phyloP scores from a whole-genome alignment of 2,113 vertebrate genomes.

The Epinephelus fuscoguttatus region DNA sequence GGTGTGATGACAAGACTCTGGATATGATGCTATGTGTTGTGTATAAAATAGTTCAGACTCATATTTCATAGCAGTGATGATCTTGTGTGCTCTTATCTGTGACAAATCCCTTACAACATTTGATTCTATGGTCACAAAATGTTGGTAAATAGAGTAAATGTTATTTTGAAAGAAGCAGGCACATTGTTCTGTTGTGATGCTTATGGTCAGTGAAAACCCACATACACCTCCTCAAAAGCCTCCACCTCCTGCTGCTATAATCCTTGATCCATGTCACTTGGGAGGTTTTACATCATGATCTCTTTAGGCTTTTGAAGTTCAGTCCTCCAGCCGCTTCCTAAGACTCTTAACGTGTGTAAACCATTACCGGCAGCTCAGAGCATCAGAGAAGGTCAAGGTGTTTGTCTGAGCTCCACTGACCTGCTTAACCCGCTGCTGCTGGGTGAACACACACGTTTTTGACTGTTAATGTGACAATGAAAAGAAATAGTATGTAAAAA shows the following conservation, averaged over 20 bases:
- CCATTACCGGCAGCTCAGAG: slow-evolving; percentile 46
- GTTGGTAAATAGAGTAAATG: not conserved
- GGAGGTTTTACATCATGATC: slow-evolving; percentile 56
- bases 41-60: too few species aligned
- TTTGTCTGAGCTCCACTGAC: slow-evolving; percentile 49
- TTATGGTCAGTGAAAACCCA: not conserved
- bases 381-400: slow-evolving; percentile 15
- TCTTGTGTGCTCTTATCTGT: not conserved
- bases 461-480: not conserved
- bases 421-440: not conserved
- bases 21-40: too few species aligned
- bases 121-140: not conserved
- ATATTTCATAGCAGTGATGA: too few species aligned
- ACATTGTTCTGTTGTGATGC: not conserved
- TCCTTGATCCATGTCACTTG: slow-evolving; percentile 39
- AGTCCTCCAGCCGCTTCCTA: slow-evolving; percentile 52
- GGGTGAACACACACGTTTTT: not conserved
- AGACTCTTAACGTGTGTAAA: slow-evolving; percentile 72
- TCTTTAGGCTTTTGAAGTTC: slow-evolving; percentile 68
- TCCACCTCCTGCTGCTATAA: slow-evolving; percentile 46
- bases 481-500: not conserved
- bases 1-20: too few species aligned
- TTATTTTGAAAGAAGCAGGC: not conserved
- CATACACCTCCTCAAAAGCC: slow-evolving; percentile 5
- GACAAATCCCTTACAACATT: not conserved